Percentiles rank a stretch among this genome's conserved stretches.
phyloP scores from a whole-genome alignment of 2,797 vertebrate genomes.

The Pempheris klunzingeri region DNA sequence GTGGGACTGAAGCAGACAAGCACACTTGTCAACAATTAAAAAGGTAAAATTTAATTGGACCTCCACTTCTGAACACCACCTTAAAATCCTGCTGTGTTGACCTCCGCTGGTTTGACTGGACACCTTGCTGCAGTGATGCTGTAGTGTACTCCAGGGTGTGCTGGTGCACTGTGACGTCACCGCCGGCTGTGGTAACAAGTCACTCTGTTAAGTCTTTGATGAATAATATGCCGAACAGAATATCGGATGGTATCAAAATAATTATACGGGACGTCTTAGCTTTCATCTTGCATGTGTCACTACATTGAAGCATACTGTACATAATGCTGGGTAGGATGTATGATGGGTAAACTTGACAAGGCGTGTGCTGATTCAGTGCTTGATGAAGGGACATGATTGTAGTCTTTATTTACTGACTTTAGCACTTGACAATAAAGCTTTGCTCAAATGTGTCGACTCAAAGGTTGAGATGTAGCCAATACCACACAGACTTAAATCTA shows the following conservation, averaged over 20 bases:
- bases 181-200: no score
- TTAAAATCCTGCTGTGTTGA: not conserved
- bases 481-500: no score
- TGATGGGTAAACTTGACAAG: not conserved
- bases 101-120: not conserved
- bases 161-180: not conserved
- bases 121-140: not conserved
- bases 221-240: no score
- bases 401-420: not conserved
- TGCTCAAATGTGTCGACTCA: no score
- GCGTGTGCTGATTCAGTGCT: not conserved
- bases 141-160: not conserved
- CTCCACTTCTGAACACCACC: not conserved
- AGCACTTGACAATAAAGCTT: no score
- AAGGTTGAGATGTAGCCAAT: no score
- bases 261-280: not conserved
- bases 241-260: not conserved
- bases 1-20: not conserved
- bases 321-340: not conserved
- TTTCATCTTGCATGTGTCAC: not conserved
- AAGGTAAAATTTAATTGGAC: no score
- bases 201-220: no score
- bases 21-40: not conserved
- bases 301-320: not conserved
- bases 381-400: not conserved